Conservation (phyloP, 1,140 invertebrate genomes). For the Heterodera schachtii region DNA sequence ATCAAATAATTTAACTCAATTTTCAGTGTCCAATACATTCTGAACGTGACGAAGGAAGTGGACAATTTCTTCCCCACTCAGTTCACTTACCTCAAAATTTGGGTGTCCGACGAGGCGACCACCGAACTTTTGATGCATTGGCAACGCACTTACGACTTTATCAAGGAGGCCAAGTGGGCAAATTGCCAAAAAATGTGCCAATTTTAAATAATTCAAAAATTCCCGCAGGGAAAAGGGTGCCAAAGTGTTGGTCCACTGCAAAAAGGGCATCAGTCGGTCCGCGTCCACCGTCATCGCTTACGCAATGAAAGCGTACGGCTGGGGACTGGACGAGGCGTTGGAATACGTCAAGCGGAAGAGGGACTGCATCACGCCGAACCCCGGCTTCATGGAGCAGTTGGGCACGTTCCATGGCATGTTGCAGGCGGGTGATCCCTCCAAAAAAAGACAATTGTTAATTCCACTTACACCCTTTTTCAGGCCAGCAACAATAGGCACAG, state of each 20-base stretch:
- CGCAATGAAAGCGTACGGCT: constrained; percentile 90
- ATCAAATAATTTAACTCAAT: too few species aligned
- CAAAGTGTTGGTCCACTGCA: constrained; percentile 93
- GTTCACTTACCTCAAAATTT: constrained; percentile 92
- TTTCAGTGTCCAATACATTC: constrained; percentile 87
- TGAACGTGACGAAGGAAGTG: constrained; percentile 93
- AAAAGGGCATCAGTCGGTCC: constrained; percentile 97
- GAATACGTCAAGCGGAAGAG: constrained; percentile 86
- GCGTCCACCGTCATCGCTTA: constrained; percentile 81
- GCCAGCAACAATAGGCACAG: neutral
- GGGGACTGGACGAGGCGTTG: constrained; percentile 84
- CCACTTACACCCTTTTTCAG: constrained; percentile 4
- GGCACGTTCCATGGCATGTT: constrained; percentile 82
- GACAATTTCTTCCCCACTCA: constrained; percentile 98
- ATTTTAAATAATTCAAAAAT: neutral
- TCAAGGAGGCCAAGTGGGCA: constrained; percentile 81
- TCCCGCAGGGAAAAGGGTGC: constrained; percentile 77
- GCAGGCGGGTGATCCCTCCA: neutral
- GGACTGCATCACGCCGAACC: constrained; percentile 91
- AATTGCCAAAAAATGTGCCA: neutral
- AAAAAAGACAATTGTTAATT: too few species aligned
- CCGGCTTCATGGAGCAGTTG: constrained; percentile 86
- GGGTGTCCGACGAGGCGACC: constrained; percentile 93
- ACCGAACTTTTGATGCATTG: constrained; percentile 92
- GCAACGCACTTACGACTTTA: constrained; percentile 95